Evolutionary conservation across 2,888 invertebrate genomes (phyloP).

Genomic region (Timema cristinae): DNA sequence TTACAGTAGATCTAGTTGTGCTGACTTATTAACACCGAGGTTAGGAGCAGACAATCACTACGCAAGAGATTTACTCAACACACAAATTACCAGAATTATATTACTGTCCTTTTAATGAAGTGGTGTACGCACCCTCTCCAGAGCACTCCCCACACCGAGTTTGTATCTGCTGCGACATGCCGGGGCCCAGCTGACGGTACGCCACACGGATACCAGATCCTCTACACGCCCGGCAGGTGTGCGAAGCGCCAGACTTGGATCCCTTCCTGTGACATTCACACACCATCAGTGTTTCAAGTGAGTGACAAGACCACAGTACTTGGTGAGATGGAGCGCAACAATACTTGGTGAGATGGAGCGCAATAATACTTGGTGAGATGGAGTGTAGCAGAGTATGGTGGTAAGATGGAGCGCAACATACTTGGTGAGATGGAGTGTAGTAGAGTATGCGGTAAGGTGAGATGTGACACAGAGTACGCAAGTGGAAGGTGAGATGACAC

Average conservation of each 20-base stretch:
- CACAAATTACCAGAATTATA: not conserved
- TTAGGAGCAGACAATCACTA: not conserved
- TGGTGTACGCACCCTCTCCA: constrained; percentile 44
- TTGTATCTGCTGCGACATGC: constrained; percentile 38
- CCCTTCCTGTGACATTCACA: constrained; percentile 48
- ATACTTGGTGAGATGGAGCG: too few species aligned
- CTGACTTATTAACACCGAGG: not conserved
- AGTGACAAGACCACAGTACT: not conserved
- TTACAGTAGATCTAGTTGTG: not conserved
- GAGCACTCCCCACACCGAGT: constrained; percentile 43
- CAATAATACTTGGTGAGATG: too few species aligned
- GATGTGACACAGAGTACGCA: too few species aligned
- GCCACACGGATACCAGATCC: constrained; percentile 74
- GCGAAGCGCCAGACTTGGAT: constrained; percentile 58
- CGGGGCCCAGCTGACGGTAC: constrained; percentile 63
- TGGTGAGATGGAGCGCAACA: too few species aligned
- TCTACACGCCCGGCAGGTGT: constrained; percentile 67
- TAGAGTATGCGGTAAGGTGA: too few species aligned
- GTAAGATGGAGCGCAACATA: too few species aligned
- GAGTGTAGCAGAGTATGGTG: too few species aligned
- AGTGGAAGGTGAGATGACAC: too few species aligned
- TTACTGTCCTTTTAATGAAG: too few species aligned
- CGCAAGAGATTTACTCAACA: not conserved
- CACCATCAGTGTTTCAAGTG: constrained; percentile 1
- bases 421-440: too few species aligned